These are phyloP conservation scores for Coreoperca whiteheadi DNA, from an alignment of 2,113 vertebrate genomes.

Conservation along the genomic window DNA sequence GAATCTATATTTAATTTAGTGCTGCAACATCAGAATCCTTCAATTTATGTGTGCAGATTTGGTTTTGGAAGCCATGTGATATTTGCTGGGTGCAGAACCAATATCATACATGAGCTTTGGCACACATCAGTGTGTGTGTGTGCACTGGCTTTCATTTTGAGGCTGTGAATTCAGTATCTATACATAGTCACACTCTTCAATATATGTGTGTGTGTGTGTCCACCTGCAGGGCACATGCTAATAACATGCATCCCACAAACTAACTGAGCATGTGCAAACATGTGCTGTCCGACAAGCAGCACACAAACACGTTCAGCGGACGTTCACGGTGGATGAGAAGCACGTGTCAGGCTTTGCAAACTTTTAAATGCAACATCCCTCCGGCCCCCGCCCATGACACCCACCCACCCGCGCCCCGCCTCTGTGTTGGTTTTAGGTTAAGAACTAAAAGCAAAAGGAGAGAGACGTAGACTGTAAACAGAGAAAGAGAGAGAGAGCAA, in stretches of 20 bases:
- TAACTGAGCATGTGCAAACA: conserved; percentile 1
- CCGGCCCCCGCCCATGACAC: neutral
- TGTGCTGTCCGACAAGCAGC: conserved; percentile 2
- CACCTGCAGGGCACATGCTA: conserved; percentile 37
- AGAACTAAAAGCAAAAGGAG: conserved; percentile 13
- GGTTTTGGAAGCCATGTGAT: neutral
- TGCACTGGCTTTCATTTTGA: conserved; percentile 1
- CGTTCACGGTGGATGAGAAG: neutral
- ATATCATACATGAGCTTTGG: neutral
- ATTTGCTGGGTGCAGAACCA: neutral
- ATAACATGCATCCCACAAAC: conserved; percentile 30
- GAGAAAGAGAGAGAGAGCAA: conserved; percentile 4
- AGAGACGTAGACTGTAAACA: neutral
- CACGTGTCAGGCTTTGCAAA: conserved; percentile 12
- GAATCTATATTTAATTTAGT: neutral
- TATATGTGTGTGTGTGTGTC: neutral
- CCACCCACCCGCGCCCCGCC: neutral
- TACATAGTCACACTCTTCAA: conserved; percentile 14
- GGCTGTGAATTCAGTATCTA: conserved; percentile 4
- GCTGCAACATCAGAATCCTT: neutral
- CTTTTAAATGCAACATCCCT: neutral
- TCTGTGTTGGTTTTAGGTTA: neutral
- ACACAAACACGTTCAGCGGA: neutral
- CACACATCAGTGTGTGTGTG: neutral
- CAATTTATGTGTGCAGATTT: neutral